Evolutionary conservation across 2,888 invertebrate genomes (phyloP).

Genomic region (Chrysolina haemoptera): DNA sequence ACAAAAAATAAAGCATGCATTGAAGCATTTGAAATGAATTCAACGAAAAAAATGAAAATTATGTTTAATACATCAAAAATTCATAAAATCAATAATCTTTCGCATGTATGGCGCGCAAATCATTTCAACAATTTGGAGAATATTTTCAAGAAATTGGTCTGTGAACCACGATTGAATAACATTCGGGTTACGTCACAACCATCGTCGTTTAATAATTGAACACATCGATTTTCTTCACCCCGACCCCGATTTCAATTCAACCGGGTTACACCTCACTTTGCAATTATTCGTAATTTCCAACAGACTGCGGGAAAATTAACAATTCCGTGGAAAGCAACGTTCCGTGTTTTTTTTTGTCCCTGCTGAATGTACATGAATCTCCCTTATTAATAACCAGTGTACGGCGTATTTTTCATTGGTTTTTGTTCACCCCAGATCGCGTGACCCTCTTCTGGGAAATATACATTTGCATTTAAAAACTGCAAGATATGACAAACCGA

Average conservation of each 20-base stretch:
- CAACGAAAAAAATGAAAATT: no score
- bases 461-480: conserved; percentile 47
- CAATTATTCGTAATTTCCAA: background rate
- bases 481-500: conserved; percentile 48
- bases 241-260: background rate
- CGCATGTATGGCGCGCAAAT: no score
- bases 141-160: background rate
- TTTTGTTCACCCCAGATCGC: conserved; percentile 36
- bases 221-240: background rate
- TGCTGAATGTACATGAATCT: background rate
- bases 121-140: no score
- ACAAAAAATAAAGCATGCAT: no score
- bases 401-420: conserved; percentile 24
- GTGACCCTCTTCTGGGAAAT: conserved; percentile 62
- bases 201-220: background rate
- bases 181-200: background rate
- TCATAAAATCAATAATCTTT: no score
- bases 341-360: background rate
- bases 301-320: background rate
- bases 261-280: background rate
- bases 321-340: background rate
- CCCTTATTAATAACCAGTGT: background rate
- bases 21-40: no score
- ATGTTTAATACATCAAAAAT: no score
- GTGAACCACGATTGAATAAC: background rate